Base-by-base conservation (phyloP, 2,113 vertebrate species). In the Nerophis ophidion region DNA sequence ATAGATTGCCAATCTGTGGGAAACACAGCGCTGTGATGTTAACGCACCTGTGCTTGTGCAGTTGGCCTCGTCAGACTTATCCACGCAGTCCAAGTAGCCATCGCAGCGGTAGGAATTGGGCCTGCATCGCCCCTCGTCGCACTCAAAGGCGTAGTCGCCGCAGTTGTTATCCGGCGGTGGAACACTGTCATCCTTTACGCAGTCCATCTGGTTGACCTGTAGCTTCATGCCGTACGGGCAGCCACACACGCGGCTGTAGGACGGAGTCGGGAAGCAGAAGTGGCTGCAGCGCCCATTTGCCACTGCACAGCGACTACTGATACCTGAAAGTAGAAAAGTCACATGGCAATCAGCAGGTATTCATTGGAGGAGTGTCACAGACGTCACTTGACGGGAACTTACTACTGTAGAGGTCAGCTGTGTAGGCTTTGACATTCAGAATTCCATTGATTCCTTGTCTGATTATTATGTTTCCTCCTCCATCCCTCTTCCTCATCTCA, bases 171-270 rank as follows among this genome's bases (percentile, higher is more conserved):
- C 84, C 4, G 79, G 84, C 1, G 88, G 87, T 5, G 71, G 44
- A 1, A 82, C 73, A 0, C 84, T 86, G 40, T 84, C 82, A 0
- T 88, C 88, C 34, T 87, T 85, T 53, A 88, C 57, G 34, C 88
- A 89, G 68, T 89, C 80, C 53, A 68, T 79, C 34, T 78, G 62
- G 75, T 89, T 87, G 60, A 4, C 13, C 26, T 84, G 52, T 26
- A 89, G 86, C 35, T 88, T 88, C 84, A 89, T 88, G 46, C 87
- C 84, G 1, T 84, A 87, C 0, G 87, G 87, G 64, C 88, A 89
- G 44, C 88, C 84, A 34, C 88, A 89, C 65, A 84, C 79, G n/a
- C 72, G 79, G 12, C 33, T 56, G 33, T 9, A 76, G 13, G 67
- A 60, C 2, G 88, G 88, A 5, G 71, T 70, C 1, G 88, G 86